A percentile compares a stretch with the other conserved stretches of the same genome.
phyloP scores from a whole-genome alignment of 2,113 vertebrate genomes.

The Odontesthes bonariensis region DNA sequence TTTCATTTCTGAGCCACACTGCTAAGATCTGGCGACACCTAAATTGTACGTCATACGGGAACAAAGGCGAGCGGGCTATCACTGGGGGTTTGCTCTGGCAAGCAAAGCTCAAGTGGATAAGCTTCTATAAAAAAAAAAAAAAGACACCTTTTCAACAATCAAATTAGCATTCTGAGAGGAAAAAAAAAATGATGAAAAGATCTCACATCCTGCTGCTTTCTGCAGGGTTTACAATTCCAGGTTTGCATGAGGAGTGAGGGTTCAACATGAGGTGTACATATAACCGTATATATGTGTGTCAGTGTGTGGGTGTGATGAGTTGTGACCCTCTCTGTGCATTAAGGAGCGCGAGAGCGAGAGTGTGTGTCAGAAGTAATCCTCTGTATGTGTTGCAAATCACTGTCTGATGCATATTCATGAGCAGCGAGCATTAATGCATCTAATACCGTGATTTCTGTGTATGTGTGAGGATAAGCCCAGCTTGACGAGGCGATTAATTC shows the following conservation, averaged over 20 bases:
- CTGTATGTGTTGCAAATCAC: constrained; percentile 67
- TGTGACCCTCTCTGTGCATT: constrained; percentile 59
- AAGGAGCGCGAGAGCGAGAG: constrained; percentile 42
- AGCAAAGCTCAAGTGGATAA: constrained; percentile 64
- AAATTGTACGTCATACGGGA: constrained; percentile 67
- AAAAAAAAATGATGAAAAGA: constrained; percentile 13
- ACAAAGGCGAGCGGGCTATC: constrained; percentile 55
- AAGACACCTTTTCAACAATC: constrained; percentile 66
- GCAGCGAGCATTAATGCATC: constrained; percentile 71
- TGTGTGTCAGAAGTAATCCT: constrained; percentile 75
- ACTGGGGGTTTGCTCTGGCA: constrained; percentile 44
- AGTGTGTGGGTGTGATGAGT: constrained; percentile 72
- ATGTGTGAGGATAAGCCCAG: constrained; percentile 74
- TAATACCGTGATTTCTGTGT: constrained; percentile 75
- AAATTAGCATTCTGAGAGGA: constrained; percentile 62
- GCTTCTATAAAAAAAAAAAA: constrained; percentile 71
- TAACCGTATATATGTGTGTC: constrained; percentile 49
- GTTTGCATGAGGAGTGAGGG: neutral
- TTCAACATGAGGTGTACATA: constrained; percentile 30
- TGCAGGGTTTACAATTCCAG: constrained; percentile 16
- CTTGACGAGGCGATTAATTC: constrained; percentile 73
- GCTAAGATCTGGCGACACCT: constrained; percentile 59
- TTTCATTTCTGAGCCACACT: constrained; percentile 45
- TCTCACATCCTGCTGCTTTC: constrained; percentile 36
- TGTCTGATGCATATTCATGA: constrained; percentile 80